Percentiles rank a stretch among this genome's conserved stretches.
These are phyloP conservation scores for Lithophane leautieri DNA, from an alignment of 2,888 invertebrate species.

Conservation along the genomic window DNA sequence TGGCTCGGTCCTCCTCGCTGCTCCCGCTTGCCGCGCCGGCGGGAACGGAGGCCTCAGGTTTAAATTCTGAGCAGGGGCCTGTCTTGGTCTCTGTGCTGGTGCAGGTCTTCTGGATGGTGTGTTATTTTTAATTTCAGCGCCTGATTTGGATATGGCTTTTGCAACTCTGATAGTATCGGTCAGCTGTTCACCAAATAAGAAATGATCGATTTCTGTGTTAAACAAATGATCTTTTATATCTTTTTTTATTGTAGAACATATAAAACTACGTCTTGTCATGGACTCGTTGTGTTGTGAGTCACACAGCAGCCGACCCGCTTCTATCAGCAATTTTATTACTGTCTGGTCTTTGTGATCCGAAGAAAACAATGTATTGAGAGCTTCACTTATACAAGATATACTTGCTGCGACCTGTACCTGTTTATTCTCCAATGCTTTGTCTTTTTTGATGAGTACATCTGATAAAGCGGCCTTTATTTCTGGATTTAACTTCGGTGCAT, in stretches of 20 bases:
- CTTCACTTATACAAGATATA: background rate
- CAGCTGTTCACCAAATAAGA: background rate
- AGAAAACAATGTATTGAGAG: background rate
- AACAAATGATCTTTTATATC: slow-evolving; percentile 6
- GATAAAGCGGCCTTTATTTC: background rate
- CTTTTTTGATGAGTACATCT: background rate
- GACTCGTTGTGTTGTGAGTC: background rate
- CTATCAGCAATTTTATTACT: background rate
- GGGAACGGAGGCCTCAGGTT: background rate
- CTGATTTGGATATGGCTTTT: background rate
- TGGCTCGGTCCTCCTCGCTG: background rate
- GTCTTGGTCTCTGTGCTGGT: background rate
- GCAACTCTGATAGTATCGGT: background rate
- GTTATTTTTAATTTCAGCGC: too few species aligned
- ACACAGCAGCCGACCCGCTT: background rate
- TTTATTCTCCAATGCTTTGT: background rate
- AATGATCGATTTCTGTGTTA: background rate
- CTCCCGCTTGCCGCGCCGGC: background rate
- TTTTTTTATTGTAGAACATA: background rate
- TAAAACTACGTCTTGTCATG: background rate
- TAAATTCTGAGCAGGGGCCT: background rate
- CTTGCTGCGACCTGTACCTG: background rate
- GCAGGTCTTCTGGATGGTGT: background rate
- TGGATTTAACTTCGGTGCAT: background rate
- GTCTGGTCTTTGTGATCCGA: background rate